Evolutionary conservation across 1,140 invertebrate species (phyloP).

Genomic region (Calephelis virginiensis): DNA sequence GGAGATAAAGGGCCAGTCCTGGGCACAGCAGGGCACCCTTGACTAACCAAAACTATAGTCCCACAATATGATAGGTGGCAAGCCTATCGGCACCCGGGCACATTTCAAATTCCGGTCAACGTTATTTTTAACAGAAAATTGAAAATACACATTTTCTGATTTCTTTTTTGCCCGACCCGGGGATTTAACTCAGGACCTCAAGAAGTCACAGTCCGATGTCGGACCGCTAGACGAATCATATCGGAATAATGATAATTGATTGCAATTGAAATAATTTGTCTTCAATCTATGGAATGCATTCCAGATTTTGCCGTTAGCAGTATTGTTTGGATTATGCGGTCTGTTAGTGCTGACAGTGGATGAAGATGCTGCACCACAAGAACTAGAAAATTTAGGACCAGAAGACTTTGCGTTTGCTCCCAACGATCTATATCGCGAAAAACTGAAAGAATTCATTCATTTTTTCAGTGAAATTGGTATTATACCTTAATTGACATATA

Average conservation of each 20-base stretch:
- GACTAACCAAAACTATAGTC: no score
- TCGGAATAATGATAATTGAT: not conserved
- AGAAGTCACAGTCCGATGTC: no score
- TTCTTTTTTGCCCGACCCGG: no score
- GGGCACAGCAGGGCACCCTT: no score
- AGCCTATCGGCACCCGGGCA: no score
- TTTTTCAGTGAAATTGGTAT: not conserved
- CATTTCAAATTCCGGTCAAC: no score
- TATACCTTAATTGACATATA: not conserved
- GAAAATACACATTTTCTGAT: no score
- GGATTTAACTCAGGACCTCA: no score
- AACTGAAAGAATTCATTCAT: not conserved
- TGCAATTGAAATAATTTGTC: not conserved
- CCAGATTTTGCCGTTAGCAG: not conserved
- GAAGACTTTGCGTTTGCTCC: not conserved
- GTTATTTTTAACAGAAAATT: no score
- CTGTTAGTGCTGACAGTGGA: not conserved
- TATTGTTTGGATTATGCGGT: constrained; percentile 7
- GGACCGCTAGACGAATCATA: no score
- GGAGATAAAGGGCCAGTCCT: no score
- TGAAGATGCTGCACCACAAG: constrained; percentile 6
- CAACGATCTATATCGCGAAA: not conserved
- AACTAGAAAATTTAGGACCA: not conserved
- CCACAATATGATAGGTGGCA: no score
- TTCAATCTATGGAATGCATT: not conserved